These are phyloP conservation scores for Aurelia sp. DNA, from an alignment of 30 jellyfish, hydroid and myxozoan genomes.

Conservation along the genomic window DNA sequence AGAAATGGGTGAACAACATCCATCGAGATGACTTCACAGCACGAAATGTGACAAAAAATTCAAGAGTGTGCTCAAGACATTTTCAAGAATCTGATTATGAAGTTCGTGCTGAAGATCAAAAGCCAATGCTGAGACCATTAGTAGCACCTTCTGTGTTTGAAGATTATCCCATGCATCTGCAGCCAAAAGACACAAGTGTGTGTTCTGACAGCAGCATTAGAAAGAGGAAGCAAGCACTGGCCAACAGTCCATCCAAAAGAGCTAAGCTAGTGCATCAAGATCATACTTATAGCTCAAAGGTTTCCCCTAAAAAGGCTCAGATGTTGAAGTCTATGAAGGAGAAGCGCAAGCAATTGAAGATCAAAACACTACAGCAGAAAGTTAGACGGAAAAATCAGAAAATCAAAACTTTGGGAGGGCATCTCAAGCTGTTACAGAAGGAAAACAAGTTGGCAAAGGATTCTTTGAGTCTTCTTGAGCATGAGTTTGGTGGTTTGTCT, in stretches of 20 bases:
- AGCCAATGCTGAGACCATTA: background rate
- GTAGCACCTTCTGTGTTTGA: background rate
- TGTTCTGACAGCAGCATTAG: constrained; percentile 10
- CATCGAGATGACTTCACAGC: constrained; percentile 13
- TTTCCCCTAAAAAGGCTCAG: constrained; percentile 13
- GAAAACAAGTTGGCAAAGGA: constrained; percentile 1
- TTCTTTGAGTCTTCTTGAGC: background rate
- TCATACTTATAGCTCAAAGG: constrained; percentile 3
- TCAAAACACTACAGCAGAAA: constrained; percentile 5
- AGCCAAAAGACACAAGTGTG: constrained; percentile 1
- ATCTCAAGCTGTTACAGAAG: background rate
- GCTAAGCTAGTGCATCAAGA: constrained; percentile 5
- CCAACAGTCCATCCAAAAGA: constrained; percentile 16
- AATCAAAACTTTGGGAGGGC: constrained; percentile 3
- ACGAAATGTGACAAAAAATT: background rate
- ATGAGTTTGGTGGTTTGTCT: constrained; percentile 9
- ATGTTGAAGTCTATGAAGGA: constrained; percentile 12
- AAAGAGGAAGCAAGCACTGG: constrained; percentile 7
- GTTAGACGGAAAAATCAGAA: constrained; percentile 7
- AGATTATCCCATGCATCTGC: constrained; percentile 19
- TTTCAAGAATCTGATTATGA: background rate
- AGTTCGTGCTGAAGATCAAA: background rate
- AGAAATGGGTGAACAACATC: constrained; percentile 10
- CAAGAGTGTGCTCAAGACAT: constrained; percentile 21
- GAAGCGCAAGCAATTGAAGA: background rate